Base-by-base conservation (phyloP, 2,888 invertebrate genomes). In the Deroplatys truncata region DNA sequence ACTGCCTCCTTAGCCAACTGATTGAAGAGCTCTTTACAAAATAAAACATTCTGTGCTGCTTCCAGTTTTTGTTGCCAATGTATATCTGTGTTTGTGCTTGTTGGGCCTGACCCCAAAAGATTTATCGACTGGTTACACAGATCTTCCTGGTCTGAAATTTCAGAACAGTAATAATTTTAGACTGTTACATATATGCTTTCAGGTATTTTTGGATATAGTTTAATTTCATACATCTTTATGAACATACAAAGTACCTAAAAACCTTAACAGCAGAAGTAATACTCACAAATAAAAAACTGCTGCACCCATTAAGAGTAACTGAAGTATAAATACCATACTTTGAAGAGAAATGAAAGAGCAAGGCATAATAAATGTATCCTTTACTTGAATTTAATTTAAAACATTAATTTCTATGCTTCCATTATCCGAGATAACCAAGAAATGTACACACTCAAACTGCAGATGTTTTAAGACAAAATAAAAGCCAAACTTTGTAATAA, bases 41-140 rank as follows among this genome's bases (percentile, higher is more conserved):
- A 99, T 29, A 99, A 94, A 43, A 99, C 98, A 93, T 99, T 99
- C 93, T 99, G 99, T 0, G 99, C 99, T 0, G 98, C 98, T 93
- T 99, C 99, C n/a, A 99, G 94, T 92, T 98, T 98, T 92, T 98
- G 98, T 92, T 99, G 98, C 99, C 99, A 99, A 92, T 98, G 97
- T 91, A 97, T 95, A 91, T 97, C 97, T 0, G 96, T 95, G 90
- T 97, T 96, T 0, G 96, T 95, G 90, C 95, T 95, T 89, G 96
- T 95, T 0, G 97, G 96, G 85, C 97, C 97, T 91, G 97, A 95
- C 1, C 97, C 97, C 25, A 97, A 95, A 0, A 97, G 94, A 92
- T 96, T 97, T 7, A 98, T 95, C 72, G 97, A 97, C 0, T 97
- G 97, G 89, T 97, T 97, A 91, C 98, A 98, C 35, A 98, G 95